Conservation (phyloP, 2,113 vertebrate species). For the Nibea albiflora region DNA sequence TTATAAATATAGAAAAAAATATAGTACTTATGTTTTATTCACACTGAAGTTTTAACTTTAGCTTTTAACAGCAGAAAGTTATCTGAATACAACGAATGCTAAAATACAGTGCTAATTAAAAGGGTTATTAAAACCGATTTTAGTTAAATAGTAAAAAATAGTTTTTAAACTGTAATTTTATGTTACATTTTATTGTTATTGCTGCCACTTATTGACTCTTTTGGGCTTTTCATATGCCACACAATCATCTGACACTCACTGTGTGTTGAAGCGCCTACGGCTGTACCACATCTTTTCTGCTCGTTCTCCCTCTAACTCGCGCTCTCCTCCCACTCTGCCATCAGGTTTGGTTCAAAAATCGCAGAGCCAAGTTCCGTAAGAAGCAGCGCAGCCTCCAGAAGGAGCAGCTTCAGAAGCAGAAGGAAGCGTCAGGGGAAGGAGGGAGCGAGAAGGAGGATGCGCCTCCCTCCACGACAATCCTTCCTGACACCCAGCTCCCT, state of each 20-base stretch:
- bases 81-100: background rate
- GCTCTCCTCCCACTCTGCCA: background rate
- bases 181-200: background rate
- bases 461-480: conserved; percentile 56
- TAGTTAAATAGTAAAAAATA: background rate
- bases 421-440: conserved; percentile 87
- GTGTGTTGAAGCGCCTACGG: background rate
- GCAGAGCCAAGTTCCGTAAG: conserved; percentile 98
- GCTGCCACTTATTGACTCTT: background rate
- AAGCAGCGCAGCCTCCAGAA: conserved; percentile 99
- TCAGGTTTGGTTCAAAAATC: conserved; percentile 99
- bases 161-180: background rate
- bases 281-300: background rate
- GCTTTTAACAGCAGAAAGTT: background rate
- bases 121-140: background rate
- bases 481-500: conserved; percentile 85
- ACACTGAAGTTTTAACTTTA: background rate
- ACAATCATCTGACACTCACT: background rate
- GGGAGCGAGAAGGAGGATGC: conserved; percentile 84
- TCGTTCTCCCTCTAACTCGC: background rate
- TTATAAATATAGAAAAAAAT: background rate
- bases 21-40: background rate
- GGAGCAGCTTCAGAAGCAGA: conserved; percentile 98
- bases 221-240: background rate
- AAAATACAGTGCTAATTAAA: background rate